Conservation (phyloP, 2,113 vertebrate genomes). For the Oophaga pumilio region DNA sequence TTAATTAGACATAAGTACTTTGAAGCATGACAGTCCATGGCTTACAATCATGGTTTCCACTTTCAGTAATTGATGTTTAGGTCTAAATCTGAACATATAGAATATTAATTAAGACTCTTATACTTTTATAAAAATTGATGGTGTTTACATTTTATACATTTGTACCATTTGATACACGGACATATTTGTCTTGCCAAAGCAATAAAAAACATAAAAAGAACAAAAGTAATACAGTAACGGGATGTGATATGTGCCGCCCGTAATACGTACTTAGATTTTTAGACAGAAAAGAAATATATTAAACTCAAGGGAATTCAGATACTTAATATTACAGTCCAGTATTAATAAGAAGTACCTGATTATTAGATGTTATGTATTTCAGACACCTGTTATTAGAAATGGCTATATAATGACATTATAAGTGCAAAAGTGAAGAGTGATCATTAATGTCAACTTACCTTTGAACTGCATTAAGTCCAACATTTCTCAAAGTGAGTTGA, state of each 20-base stretch:
- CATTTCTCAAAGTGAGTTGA: too few species aligned
- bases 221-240: too few species aligned
- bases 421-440: not conserved
- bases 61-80: not conserved
- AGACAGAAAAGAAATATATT: not conserved
- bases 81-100: not conserved
- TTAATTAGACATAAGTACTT: slow-evolving; percentile 33
- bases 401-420: not conserved
- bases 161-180: too few species aligned
- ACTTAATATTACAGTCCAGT: not conserved
- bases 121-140: not conserved
- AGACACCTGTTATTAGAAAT: not conserved
- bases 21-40: not conserved
- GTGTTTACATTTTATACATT: too few species aligned
- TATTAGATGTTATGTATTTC: not conserved
- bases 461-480: too few species aligned
- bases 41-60: not conserved
- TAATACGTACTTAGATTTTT: not conserved
- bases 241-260: not conserved
- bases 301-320: not conserved
- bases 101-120: not conserved
- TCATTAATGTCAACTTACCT: not conserved
- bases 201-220: too few species aligned
- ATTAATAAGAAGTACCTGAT: not conserved
- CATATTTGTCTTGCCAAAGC: too few species aligned